phyloP scores from a whole-genome alignment of 2,888 invertebrate genomes.

The Agrochola lychnidis region DNA sequence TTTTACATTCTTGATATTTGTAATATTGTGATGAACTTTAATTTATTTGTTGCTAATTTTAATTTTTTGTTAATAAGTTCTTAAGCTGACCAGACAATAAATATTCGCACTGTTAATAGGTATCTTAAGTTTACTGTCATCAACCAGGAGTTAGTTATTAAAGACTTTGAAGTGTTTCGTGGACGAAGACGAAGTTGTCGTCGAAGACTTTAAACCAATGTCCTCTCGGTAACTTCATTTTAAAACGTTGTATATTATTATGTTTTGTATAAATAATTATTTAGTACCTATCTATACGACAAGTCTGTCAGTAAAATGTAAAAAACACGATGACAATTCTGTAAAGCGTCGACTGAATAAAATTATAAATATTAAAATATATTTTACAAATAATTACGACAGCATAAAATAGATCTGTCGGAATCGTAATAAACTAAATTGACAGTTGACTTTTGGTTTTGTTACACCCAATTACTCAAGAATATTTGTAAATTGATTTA shows the following conservation, averaged over 20 bases:
- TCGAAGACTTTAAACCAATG: not conserved
- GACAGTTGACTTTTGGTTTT: not conserved
- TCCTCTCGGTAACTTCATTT: conserved; percentile 9
- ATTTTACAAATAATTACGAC: not conserved
- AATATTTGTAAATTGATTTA: conserved; percentile 13
- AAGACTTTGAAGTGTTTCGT: conserved; percentile 1
- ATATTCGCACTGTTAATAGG: conserved; percentile 57
- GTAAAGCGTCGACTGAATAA: conserved; percentile 30
- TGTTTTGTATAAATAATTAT: conserved; percentile 14
- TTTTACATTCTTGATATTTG: conserved; percentile 77
- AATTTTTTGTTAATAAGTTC: conserved; percentile 58
- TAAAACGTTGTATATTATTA: conserved; percentile 3
- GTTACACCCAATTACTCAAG: not conserved
- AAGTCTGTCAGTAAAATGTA: conserved; percentile 36
- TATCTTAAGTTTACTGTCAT: conserved; percentile 44
- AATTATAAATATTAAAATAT: not conserved
- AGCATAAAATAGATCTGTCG: not conserved
- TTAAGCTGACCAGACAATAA: conserved; percentile 84
- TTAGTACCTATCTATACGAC: conserved; percentile 18
- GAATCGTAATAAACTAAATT: conserved; percentile 7
- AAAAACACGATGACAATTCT: conserved; percentile 22
- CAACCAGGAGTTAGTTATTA: conserved; percentile 15
- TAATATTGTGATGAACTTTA: conserved; percentile 56
- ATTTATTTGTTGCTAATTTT: conserved; percentile 56
- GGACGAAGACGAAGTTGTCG: not conserved